Evolutionary conservation across 2,888 invertebrate species (phyloP).

Genomic region (Bibio marci): DNA sequence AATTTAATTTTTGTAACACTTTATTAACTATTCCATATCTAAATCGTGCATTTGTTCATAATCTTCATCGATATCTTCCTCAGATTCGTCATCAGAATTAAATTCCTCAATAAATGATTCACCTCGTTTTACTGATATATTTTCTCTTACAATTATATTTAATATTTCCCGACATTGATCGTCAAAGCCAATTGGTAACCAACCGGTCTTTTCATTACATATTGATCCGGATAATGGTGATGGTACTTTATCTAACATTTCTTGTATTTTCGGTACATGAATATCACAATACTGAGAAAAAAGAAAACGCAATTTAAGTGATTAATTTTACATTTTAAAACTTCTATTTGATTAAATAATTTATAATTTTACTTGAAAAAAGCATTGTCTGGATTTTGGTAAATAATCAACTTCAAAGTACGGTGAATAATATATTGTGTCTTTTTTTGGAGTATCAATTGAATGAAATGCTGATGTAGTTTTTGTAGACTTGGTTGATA

Average conservation of each 20-base stretch:
- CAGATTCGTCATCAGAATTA: too few species aligned
- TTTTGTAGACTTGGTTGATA: too few species aligned
- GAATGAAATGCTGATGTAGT: too few species aligned
- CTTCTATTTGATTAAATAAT: neutral
- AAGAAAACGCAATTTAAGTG: constrained; percentile 4
- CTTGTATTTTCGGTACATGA: constrained; percentile 59
- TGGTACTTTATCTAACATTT: constrained; percentile 49
- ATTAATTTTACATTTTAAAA: neutral
- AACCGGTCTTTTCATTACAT: constrained; percentile 59
- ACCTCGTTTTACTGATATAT: too few species aligned
- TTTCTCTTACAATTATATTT: too few species aligned
- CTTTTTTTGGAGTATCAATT: neutral
- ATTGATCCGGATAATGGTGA: constrained; percentile 37
- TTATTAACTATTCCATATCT: too few species aligned
- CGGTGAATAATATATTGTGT: constrained; percentile 17
- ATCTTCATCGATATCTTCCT: too few species aligned
- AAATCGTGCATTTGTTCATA: too few species aligned
- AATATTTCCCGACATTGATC: constrained; percentile 50
- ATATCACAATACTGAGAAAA: constrained; percentile 57
- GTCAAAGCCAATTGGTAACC: constrained; percentile 55
- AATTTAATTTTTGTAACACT: too few species aligned
- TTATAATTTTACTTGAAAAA: constrained; percentile 53
- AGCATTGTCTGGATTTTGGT: constrained; percentile 74
- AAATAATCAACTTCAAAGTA: constrained; percentile 51
- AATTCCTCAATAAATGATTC: too few species aligned